Evolutionary conservation across 2,113 vertebrate species (phyloP), one percentile per base, ranked within the genome.

Genomic region (Sphyrna mokarran): DNA sequence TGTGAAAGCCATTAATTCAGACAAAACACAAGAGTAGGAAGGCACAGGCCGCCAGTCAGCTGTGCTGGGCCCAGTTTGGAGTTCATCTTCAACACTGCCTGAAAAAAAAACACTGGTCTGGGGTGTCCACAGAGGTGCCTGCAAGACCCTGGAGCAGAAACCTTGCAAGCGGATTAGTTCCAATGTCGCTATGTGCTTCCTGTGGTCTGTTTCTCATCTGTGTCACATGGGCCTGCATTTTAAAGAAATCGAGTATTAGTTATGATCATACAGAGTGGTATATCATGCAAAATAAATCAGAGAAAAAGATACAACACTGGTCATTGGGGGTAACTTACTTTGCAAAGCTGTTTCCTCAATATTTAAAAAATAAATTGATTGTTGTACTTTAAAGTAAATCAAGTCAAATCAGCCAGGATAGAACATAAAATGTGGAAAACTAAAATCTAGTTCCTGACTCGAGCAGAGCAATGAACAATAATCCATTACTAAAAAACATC

Each of bases 161-260:
- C 97, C 97, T 97, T 97, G 97, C 96, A 98, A 97, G 97, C 97
- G 96, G 97, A 97, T 95, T 0, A 33, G 96, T 96, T 96, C 96
- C 96, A 90, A 96, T 97, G 97, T 97, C 96, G 98, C 98, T 99
- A 99, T 99, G 99, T 99, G 98, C 98, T 98, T 97, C 98, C 98
- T 18, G 98, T 96, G 0, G 98, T 97, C 97, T 98, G 98, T 97
- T 97, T 97, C 0, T 99, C 98, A 86, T 97, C 98, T 97, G 98
- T 98, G 43, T 99, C 98, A 70, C 97, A 98, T 86, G 98, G 96
- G 96, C 98, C 99, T 99, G 98, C 96, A 96, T 96, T 68, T 96
- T 95, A 85, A 95, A 14, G 96, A 94, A 95, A 7, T 72, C 23
- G 72, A 95, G 68, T 29, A 95, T 95, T 29, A 76, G 10, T 54